Evolutionary conservation across 2,888 invertebrate genomes (phyloP).

Genomic region (Drosophila setosimentum): DNA sequence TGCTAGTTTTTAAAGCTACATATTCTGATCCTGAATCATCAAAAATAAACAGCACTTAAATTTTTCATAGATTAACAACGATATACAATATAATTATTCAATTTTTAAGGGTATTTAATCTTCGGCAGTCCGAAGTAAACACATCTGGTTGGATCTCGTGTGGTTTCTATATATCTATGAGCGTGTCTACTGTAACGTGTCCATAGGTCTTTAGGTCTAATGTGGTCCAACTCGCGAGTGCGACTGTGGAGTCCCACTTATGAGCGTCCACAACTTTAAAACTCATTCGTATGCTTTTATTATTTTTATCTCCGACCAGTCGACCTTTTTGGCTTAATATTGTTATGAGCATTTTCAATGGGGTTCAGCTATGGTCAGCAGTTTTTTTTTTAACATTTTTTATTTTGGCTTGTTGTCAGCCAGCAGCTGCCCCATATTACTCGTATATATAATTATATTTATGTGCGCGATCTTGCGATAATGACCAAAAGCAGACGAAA

Average conservation of each 20-base stretch:
- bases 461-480: constrained; percentile 21
- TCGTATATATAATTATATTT: background rate
- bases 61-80: background rate
- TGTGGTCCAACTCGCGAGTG: constrained; percentile 4
- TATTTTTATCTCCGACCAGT: constrained; percentile 24
- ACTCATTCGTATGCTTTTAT: constrained; percentile 16
- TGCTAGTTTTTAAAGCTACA: background rate
- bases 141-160: too few species aligned
- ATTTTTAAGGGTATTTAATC: background rate
- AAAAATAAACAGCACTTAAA: background rate
- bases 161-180: background rate
- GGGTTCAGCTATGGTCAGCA: constrained; percentile 28
- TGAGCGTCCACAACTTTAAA: constrained; percentile 11
- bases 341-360: constrained; percentile 6
- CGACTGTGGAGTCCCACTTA: constrained; percentile 14
- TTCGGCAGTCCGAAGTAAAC: background rate
- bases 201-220: constrained; percentile 21
- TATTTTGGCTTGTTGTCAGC: background rate
- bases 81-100: background rate
- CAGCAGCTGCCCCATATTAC: constrained; percentile 2
- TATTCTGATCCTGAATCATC: background rate
- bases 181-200: constrained; percentile 10
- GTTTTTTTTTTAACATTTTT: background rate
- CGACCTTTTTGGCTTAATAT: constrained; percentile 25
- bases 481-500: background rate